A percentile compares a stretch with the other conserved stretches of the same genome.
phyloP scores from a whole-genome alignment of 1,140 invertebrate genomes.

The Andrena cerasifolii region DNA sequence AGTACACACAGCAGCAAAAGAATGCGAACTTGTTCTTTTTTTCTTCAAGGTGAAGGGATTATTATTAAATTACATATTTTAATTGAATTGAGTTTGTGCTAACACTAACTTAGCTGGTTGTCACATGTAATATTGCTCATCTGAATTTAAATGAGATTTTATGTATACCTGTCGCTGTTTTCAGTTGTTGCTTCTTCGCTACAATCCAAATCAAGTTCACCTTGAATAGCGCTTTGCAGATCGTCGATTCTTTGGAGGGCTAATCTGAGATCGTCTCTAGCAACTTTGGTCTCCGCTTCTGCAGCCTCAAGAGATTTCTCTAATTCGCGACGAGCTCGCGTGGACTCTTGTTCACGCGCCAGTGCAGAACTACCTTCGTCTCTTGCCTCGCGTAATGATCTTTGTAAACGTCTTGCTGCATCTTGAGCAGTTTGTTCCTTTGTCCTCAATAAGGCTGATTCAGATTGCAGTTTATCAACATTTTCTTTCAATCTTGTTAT shows the following conservation, averaged over 20 bases:
- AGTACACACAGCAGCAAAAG: too few species aligned
- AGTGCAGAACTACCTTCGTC: conserved; percentile 87
- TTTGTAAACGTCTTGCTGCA: conserved; percentile 87
- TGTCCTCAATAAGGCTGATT: conserved; percentile 86
- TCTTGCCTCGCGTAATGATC: conserved; percentile 86
- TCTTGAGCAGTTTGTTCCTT: conserved; percentile 91
- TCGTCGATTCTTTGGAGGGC: conserved; percentile 93
- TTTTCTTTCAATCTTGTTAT: conserved; percentile 91
- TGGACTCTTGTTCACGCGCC: conserved; percentile 88
- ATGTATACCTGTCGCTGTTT: conserved; percentile 84
- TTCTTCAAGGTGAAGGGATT: too few species aligned
- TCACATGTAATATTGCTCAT: too few species aligned
- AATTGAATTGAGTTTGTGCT: too few species aligned
- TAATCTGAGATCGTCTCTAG: conserved; percentile 88
- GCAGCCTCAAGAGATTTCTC: conserved; percentile 87
- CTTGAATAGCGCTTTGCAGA: conserved; percentile 92
- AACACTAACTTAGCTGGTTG: too few species aligned
- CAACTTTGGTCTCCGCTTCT: conserved; percentile 85
- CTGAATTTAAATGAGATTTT: conserved; percentile 9
- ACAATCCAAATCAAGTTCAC: conserved; percentile 85
- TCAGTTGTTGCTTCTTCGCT: conserved; percentile 84
- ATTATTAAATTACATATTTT: too few species aligned
- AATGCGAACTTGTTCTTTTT: too few species aligned
- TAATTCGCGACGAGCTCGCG: conserved; percentile 86
- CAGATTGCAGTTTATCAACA: conserved; percentile 90